These are phyloP conservation scores for Pteruthius melanotis DNA, from an alignment of 2,113 vertebrate species.

Conservation along the genomic window DNA sequence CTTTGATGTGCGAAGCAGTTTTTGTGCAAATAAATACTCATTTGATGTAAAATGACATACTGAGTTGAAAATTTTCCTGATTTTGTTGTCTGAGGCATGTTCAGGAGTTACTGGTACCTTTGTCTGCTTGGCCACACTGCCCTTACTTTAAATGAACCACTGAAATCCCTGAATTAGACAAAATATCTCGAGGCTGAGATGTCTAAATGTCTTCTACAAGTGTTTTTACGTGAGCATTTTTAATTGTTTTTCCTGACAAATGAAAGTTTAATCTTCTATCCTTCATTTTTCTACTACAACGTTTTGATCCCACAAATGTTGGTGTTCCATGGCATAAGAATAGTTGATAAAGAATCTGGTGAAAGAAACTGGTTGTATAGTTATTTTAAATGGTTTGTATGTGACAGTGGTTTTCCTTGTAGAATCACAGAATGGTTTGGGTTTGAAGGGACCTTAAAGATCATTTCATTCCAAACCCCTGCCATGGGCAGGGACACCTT, in stretches of 20 bases:
- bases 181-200: neutral
- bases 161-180: neutral
- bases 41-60: neutral
- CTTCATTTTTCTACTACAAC: neutral
- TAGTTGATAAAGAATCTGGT: neutral
- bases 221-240: neutral
- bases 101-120: neutral
- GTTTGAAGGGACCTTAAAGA: neutral
- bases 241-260: neutral
- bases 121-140: neutral
- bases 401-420: neutral
- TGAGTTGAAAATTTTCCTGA: neutral
- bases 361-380: neutral
- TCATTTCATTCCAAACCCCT: neutral
- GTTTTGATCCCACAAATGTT: neutral
- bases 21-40: neutral
- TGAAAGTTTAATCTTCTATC: neutral
- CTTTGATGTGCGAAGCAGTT: neutral
- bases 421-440: neutral
- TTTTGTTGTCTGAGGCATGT: neutral
- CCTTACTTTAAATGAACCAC: neutral
- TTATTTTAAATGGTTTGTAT: neutral
- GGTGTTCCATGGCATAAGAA: neutral
- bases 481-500: neutral
- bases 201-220: neutral